A percentile compares a stretch with the other conserved stretches of the same genome.
These are phyloP conservation scores for Scytalopus superciliaris DNA, from an alignment of 2,113 vertebrate genomes.

Conservation along the genomic window DNA sequence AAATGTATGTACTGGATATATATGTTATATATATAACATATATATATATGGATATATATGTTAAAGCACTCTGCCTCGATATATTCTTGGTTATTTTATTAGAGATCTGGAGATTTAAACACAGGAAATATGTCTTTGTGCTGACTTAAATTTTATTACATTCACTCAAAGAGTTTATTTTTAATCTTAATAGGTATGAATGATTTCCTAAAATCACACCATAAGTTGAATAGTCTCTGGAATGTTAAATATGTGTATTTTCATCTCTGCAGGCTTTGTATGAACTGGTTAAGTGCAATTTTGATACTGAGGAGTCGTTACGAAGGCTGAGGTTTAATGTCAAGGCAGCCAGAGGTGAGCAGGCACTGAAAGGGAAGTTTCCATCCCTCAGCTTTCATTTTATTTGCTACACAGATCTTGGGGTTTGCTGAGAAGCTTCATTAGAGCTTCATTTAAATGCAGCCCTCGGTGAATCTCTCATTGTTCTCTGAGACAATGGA, in stretches of 20 bases:
- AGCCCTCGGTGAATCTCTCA: neutral
- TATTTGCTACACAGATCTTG: neutral
- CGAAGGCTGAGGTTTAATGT: constrained; percentile 91
- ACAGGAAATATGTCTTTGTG: neutral
- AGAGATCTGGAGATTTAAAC: neutral
- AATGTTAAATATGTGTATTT: neutral
- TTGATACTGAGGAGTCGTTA: constrained; percentile 93
- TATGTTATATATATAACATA: neutral
- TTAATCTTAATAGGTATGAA: neutral
- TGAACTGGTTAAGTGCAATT: constrained; percentile 95
- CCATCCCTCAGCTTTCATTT: accelerated
- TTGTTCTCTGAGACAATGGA: neutral
- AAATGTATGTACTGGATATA: neutral
- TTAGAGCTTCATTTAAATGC: neutral
- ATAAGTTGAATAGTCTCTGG: neutral
- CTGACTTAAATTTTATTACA: neutral
- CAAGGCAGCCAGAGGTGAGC: constrained; percentile 93
- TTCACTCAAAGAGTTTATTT: neutral
- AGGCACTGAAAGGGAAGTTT: neutral
- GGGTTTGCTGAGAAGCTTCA: neutral
- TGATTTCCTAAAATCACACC: neutral
- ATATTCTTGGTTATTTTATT: neutral
- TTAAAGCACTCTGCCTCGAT: neutral
- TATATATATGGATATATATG: neutral
- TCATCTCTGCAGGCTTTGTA: constrained; percentile 85